These are phyloP conservation scores for Microplitis demolitor DNA, from an alignment of 1,140 invertebrate species.

Conservation along the genomic window DNA sequence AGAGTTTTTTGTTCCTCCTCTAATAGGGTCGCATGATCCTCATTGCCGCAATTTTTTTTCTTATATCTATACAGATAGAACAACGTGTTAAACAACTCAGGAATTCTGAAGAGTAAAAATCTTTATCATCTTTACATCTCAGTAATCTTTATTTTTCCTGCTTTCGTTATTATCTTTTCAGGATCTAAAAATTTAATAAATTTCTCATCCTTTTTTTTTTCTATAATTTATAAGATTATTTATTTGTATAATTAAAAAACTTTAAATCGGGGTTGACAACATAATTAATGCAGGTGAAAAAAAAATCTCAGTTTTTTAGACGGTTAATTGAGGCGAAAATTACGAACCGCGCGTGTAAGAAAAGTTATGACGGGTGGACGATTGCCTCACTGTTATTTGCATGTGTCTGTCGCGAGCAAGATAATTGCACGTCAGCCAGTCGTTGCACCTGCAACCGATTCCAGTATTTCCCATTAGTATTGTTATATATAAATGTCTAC, in stretches of 20 bases:
- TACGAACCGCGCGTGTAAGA: constrained; percentile 19
- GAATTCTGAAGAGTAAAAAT: not conserved
- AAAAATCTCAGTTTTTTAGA: not conserved
- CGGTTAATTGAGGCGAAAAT: constrained; percentile 29
- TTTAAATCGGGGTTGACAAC: too few relatives aligned
- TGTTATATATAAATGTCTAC: constrained; percentile 7
- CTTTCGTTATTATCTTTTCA: not conserved
- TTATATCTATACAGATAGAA: not conserved
- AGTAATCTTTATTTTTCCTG: not conserved
- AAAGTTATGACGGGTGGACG: constrained; percentile 30
- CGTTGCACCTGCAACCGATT: constrained; percentile 14
- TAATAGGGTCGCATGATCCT: constrained; percentile 34
- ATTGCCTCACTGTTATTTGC: constrained; percentile 30
- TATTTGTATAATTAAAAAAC: too few relatives aligned
- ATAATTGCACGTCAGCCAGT: constrained; percentile 39
- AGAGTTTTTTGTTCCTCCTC: constrained; percentile 28
- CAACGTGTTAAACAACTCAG: not conserved
- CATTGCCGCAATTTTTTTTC: not conserved
- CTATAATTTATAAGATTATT: too few relatives aligned
- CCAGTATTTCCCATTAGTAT: not conserved
- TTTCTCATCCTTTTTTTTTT: too few relatives aligned
- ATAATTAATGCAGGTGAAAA: not conserved
- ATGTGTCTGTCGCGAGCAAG: constrained; percentile 34
- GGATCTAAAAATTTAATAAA: too few relatives aligned
- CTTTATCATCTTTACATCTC: not conserved